Base-by-base conservation (phyloP, 2,113 vertebrate genomes). In the Cynocephalus volans region DNA sequence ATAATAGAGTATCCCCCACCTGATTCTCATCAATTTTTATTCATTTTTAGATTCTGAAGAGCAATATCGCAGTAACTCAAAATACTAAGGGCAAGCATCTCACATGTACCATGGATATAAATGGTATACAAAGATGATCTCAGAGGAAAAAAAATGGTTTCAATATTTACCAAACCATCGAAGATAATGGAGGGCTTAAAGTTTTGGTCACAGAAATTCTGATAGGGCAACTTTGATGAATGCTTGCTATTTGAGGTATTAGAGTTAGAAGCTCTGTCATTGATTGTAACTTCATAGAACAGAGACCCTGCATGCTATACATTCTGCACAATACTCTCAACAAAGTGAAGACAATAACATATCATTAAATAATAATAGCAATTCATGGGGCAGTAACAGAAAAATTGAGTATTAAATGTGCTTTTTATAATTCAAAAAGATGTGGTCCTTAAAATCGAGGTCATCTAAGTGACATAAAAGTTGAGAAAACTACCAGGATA, bases 351-450 rank as follows among this genome's bases (percentile, higher is more conserved):
- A 62, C 3, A 33, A 17, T 48, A 12, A 75, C 18, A 87, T 23
- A 48, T 96, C 79, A 72, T 64, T 72, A 69, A 45, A 36, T 28
- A 50, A 52, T 73, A 85, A 65, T 54, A 64, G 58, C 2, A 58
- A 72, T 75, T 81, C 21, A 81, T 31, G n/a, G 50, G 36, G 19
- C 17, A 41, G 41, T 41, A 41, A 41, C 41, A 93, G 81, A 58
- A 90, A 92, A 60, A 45, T 3, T 77, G 19, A 73, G 2, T 77
- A 81, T 82, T 79, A 83, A 94, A 21, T 58, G 41, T 17, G 36
- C 4, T 79, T 96, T 52, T 85, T 76, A 62, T 81, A 90, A 91
- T 93, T 76, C 52, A 88, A 8, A 80, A 82, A 94, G 18, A 50
- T 65, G 5, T 33, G 28, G 11, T 11, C 85, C 56, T 84, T 89